These are phyloP conservation scores for Pseudanteris insignis DNA, from an alignment of 2,888 invertebrate genomes.

Conservation along the genomic window DNA sequence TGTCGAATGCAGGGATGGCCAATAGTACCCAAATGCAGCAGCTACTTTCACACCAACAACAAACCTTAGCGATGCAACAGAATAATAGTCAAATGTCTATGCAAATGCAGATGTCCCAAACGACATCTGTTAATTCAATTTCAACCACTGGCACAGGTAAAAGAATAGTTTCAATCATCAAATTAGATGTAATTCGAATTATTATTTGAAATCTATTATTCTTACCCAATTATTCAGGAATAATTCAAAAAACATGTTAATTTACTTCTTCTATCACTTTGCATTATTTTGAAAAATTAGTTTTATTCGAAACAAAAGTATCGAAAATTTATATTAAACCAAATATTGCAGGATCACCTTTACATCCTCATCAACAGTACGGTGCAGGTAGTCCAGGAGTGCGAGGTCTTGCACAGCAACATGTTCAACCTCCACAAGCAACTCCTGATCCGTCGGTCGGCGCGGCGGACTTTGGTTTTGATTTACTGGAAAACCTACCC, in stretches of 20 bases:
- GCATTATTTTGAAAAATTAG: too few species aligned
- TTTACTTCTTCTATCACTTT: too few species aligned
- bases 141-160: constrained; percentile 64
- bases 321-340: too few species aligned
- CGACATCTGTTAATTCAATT: constrained; percentile 62
- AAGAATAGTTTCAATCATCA: constrained; percentile 9
- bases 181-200: too few species aligned
- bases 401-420: constrained; percentile 61
- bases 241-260: too few species aligned
- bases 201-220: too few species aligned
- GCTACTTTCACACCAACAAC: constrained; percentile 68
- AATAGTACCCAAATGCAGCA: constrained; percentile 68
- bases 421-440: constrained; percentile 55
- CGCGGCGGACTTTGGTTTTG: constrained; percentile 79
- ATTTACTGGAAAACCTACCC: constrained; percentile 85
- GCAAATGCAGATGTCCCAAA: constrained; percentile 67
- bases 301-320: too few species aligned
- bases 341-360: constrained; percentile 62
- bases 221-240: too few species aligned
- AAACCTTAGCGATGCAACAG: constrained; percentile 67
- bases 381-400: constrained; percentile 61
- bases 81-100: constrained; percentile 69
- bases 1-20: constrained; percentile 59
- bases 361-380: constrained; percentile 67
- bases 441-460: constrained; percentile 57